phyloP scores from a whole-genome alignment of 2,888 invertebrate species.

The Pristionchus mayeri region DNA sequence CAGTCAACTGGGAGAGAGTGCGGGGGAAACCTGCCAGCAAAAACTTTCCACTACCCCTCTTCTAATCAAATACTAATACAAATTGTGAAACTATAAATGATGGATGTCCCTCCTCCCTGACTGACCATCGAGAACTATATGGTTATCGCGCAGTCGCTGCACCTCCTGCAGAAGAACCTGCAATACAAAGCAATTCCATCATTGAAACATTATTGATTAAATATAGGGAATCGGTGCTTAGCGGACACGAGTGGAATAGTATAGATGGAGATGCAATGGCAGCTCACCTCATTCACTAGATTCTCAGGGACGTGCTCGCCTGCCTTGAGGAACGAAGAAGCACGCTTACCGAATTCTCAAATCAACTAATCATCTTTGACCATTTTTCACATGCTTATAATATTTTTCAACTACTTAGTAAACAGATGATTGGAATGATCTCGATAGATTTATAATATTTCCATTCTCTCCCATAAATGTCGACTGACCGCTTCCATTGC shows the following conservation, averaged over 20 bases:
- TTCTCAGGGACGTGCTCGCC: conserved; percentile 48
- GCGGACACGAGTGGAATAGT: no score
- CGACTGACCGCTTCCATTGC: conserved; percentile 47
- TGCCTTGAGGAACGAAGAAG: conserved; percentile 44
- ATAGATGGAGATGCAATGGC: no score
- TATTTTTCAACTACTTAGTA: no score
- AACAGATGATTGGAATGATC: no score
- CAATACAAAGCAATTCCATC: background rate
- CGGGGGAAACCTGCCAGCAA: conserved; percentile 47
- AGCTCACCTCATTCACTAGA: conserved; percentile 43
- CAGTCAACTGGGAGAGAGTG: conserved; percentile 31
- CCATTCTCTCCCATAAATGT: background rate
- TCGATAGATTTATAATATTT: no score
- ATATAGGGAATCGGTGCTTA: no score
- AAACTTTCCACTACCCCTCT: no score
- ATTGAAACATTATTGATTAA: no score
- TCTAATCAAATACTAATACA: no score
- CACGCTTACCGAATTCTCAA: conserved; percentile 50
- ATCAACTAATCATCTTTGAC: no score
- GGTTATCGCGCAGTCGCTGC: background rate
- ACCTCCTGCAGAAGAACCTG: conserved; percentile 46
- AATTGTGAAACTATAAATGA: background rate
- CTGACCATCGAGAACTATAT: conserved; percentile 47
- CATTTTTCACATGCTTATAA: no score
- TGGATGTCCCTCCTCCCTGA: no score